Evolutionary conservation across 2,797 vertebrate species (phyloP).

Genomic region (Iguana delicatissima): DNA sequence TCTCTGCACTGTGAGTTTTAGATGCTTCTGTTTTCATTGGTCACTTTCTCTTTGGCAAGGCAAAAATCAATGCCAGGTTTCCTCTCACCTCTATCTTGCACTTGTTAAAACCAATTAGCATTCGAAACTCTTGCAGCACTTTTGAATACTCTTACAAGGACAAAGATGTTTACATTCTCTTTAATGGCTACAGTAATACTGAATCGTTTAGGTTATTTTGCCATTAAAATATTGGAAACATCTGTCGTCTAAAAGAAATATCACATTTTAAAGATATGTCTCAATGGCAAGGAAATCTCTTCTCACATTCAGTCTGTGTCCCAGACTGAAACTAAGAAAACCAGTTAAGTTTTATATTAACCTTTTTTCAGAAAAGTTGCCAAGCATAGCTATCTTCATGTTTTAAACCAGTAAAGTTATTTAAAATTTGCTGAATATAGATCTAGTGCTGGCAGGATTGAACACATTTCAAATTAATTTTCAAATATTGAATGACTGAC

Average conservation of each 20-base stretch:
- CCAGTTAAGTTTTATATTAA: conserved; percentile 34
- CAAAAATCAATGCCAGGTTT: conserved; percentile 63
- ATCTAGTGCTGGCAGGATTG: not conserved
- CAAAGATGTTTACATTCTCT: conserved; percentile 67
- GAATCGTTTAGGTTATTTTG: conserved; percentile 67
- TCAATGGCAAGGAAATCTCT: conserved; percentile 22
- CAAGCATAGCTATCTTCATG: not conserved
- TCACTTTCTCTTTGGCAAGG: conserved; percentile 65
- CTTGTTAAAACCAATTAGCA: conserved; percentile 78
- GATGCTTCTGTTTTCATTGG: conserved; percentile 62
- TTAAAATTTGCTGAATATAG: not conserved
- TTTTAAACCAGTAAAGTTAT: conserved; percentile 26
- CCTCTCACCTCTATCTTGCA: conserved; percentile 65
- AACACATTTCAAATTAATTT: not conserved
- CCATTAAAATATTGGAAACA: conserved; percentile 71
- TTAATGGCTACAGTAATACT: conserved; percentile 71
- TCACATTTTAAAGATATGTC: conserved; percentile 39
- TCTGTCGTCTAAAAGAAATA: conserved; percentile 50
- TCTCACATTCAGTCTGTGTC: not conserved
- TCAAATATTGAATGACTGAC: not conserved
- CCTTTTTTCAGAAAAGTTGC: not conserved
- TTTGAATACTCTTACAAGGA: conserved; percentile 61
- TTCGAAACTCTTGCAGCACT: conserved; percentile 68
- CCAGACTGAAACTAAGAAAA: conserved; percentile 51
- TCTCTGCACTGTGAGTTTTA: conserved; percentile 62